Evolutionary conservation across 2,797 vertebrate species (phyloP).

Genomic region (Muscicapa comitata): DNA sequence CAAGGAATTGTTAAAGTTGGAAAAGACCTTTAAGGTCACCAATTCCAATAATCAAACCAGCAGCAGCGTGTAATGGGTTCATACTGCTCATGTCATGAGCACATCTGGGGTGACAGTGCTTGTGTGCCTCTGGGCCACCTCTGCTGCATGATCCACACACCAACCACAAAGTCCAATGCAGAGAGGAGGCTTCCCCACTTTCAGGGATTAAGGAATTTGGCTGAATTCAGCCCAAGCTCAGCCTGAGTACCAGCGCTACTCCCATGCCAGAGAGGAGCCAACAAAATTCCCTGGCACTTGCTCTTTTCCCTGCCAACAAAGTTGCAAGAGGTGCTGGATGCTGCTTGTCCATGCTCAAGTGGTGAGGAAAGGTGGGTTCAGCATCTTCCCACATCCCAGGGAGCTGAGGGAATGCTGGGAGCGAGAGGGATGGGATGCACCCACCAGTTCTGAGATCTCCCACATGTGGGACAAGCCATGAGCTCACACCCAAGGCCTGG

Average conservation of each 20-base stretch:
- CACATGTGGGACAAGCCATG: accelerated
- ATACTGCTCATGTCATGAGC: accelerated
- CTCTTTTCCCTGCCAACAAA: not conserved
- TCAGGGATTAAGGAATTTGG: not conserved
- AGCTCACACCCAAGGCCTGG: not conserved
- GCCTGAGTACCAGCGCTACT: not conserved
- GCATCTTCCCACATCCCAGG: not conserved
- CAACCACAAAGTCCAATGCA: not conserved
- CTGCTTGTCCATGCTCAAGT: not conserved
- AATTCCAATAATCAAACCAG: not conserved
- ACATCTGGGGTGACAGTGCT: not conserved
- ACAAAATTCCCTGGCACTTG: not conserved
- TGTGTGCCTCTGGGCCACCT: not conserved
- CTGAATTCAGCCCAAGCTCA: not conserved
- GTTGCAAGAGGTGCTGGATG: not conserved
- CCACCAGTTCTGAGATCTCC: not conserved
- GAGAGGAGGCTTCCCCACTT: not conserved
- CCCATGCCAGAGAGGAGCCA: accelerated
- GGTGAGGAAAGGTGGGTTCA: not conserved
- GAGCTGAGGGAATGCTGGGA: not conserved
- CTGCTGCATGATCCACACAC: not conserved
- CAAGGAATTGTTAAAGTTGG: not conserved
- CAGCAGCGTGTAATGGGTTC: accelerated
- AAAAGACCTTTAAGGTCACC: not conserved
- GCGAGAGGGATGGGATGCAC: not conserved